Percentiles rank a stretch among this genome's conserved stretches.
These are phyloP conservation scores for Erythrocercus mccallii DNA, from an alignment of 2,113 vertebrate species.

Conservation along the genomic window DNA sequence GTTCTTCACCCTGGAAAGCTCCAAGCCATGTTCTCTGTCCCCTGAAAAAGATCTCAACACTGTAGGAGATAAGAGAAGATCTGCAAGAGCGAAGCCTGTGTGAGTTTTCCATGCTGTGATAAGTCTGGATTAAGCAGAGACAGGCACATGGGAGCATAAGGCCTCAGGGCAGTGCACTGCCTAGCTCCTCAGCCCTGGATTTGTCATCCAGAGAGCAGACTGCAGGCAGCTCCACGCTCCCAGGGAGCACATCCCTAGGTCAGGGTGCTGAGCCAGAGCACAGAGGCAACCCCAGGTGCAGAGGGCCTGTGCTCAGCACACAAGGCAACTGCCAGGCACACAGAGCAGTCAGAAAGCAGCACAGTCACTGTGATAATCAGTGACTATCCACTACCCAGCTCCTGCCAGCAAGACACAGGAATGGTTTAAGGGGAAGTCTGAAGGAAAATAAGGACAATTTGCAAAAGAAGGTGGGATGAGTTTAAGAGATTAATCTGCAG, in stretches of 20 bases:
- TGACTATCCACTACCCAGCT: not conserved
- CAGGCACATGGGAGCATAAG: not conserved
- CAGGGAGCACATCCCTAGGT: not conserved
- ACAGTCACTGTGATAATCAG: not conserved
- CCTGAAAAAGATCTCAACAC: not conserved
- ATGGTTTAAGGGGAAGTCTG: not conserved
- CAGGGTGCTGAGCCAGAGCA: rapidly evolving
- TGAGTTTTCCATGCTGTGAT: not conserved
- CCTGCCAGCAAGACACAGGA: not conserved
- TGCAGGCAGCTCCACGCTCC: not conserved
- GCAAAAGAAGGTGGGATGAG: not conserved
- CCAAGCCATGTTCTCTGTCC: not conserved
- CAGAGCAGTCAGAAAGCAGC: not conserved
- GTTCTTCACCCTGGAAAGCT: not conserved
- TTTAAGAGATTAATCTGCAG: not conserved
- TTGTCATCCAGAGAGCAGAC: not conserved
- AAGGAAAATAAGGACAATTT: not conserved
- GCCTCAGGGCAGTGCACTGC: not conserved
- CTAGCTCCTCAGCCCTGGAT: not conserved
- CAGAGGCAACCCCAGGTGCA: not conserved
- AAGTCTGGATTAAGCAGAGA: not conserved
- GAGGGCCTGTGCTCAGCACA: not conserved
- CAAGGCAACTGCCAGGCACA: not conserved
- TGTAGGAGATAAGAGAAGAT: not conserved
- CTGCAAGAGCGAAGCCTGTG: not conserved